Evolutionary conservation across 2,113 vertebrate species (phyloP).

Genomic region (Apodemus speciosus): DNA sequence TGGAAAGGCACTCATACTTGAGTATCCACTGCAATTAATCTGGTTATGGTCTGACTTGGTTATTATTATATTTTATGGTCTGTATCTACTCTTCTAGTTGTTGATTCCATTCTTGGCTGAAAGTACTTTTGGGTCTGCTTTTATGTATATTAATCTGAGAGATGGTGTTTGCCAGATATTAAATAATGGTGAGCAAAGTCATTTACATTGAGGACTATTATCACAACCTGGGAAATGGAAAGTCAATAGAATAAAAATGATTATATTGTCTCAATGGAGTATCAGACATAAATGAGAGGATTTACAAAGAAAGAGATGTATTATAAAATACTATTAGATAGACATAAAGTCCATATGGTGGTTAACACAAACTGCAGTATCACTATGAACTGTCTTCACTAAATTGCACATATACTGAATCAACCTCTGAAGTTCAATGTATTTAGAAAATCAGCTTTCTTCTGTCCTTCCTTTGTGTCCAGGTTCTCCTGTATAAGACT

Average conservation of each 20-base stretch:
- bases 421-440: background rate
- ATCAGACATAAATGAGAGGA: background rate
- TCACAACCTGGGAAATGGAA: background rate
- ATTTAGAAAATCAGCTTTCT: background rate
- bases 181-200: background rate
- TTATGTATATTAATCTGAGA: background rate
- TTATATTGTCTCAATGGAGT: background rate
- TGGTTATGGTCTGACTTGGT: background rate
- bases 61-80: background rate
- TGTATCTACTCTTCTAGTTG: background rate
- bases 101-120: slow-evolving; percentile 6
- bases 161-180: background rate
- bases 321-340: background rate
- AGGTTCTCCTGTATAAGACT: background rate
- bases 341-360: background rate
- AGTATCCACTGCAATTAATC: slow-evolving; percentile 32
- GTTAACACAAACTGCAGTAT: background rate
- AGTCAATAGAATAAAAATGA: background rate
- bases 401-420: fast-evolving
- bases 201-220: slow-evolving; percentile 26
- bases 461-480: background rate
- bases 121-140: background rate
- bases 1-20: background rate
- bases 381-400: background rate
- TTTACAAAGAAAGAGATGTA: background rate